Evolutionary conservation across 2,797 vertebrate genomes (phyloP).

Genomic region (Squalus acanthias): DNA sequence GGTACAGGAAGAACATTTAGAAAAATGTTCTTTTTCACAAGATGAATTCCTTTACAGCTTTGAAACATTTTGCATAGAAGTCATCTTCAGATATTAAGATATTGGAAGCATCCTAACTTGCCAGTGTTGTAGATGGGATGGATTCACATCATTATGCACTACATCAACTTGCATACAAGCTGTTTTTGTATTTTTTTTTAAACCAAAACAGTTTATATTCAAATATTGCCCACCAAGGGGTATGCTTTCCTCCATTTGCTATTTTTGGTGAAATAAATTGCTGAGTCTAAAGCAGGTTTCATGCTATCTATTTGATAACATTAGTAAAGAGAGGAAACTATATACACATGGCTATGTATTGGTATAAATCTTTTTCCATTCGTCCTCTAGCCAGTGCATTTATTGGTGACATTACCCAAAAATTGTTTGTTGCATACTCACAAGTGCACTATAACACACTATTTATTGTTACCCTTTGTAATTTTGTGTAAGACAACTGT

Average conservation of each 20-base stretch:
- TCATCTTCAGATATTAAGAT: not conserved
- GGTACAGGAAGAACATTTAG: not conserved
- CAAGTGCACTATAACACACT: not conserved
- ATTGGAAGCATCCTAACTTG: not conserved
- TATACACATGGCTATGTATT: not conserved
- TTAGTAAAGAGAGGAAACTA: not conserved
- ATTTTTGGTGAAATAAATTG: not conserved
- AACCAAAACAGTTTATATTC: not conserved
- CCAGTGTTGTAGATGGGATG: not conserved
- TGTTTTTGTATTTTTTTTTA: not conserved
- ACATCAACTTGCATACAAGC: not conserved
- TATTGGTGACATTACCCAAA: not conserved
- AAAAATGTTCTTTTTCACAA: not conserved
- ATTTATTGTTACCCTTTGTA: slow-evolving; percentile 13
- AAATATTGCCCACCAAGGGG: not conserved
- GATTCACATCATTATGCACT: not conserved
- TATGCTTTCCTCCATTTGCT: not conserved
- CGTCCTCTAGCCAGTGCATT: not conserved
- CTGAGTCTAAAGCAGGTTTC: not conserved
- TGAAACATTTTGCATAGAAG: not conserved
- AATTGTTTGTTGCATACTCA: not conserved
- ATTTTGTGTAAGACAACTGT: slow-evolving; percentile 6
- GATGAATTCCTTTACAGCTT: not conserved
- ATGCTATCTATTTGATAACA: not conserved
- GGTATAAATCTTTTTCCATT: not conserved